Percentiles rank a stretch among this genome's conserved stretches.
These are phyloP conservation scores for Mus spretus DNA, from an alignment of 2,797 vertebrate genomes.

Conservation along the genomic window DNA sequence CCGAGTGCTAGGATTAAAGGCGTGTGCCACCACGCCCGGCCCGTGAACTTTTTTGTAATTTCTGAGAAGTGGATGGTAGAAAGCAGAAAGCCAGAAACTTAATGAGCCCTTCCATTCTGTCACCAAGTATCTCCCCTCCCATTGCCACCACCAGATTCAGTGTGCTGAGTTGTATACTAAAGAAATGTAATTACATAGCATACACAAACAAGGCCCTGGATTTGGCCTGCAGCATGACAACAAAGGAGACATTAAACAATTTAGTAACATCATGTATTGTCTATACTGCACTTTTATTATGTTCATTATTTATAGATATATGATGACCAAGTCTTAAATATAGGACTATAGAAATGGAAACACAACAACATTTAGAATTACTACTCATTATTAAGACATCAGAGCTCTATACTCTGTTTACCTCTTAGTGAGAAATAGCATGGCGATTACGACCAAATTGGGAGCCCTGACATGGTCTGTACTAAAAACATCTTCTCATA, in stretches of 20 bases:
- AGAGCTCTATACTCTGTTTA: background rate
- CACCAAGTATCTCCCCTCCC: background rate
- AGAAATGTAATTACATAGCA: conserved; percentile 37
- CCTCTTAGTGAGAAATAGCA: background rate
- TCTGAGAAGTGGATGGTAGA: conserved; percentile 39
- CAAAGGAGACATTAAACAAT: background rate
- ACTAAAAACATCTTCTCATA: background rate
- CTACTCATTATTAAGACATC: background rate
- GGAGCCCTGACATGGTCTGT: background rate
- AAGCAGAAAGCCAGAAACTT: conserved; percentile 1
- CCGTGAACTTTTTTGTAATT: background rate
- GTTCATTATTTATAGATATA: conserved; percentile 36
- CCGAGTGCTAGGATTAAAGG: too few species aligned
- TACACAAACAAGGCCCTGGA: background rate
- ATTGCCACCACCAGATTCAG: background rate
- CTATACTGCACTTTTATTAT: conserved; percentile 19
- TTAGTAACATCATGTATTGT: background rate
- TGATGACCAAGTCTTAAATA: conserved; percentile 40
- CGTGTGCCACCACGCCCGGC: too few species aligned
- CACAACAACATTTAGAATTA: background rate
- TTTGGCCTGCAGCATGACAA: background rate
- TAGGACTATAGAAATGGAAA: background rate
- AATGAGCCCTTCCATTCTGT: background rate
- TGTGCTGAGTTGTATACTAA: background rate
- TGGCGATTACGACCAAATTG: background rate